phyloP scores from a whole-genome alignment of 2,797 vertebrate genomes.

The Odontamblyopus rebecca region DNA sequence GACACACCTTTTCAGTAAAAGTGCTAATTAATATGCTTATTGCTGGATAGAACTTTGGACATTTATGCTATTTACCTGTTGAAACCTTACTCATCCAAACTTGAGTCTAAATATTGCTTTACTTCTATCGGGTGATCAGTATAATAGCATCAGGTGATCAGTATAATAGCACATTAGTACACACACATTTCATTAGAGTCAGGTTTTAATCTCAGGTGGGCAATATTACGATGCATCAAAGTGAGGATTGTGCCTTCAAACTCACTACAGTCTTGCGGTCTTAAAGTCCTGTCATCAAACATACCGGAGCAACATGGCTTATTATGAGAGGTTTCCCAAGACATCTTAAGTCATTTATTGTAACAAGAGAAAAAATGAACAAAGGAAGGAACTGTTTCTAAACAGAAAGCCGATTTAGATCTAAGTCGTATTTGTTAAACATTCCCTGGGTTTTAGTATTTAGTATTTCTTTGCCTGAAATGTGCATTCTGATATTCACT shows the following conservation, averaged over 20 bases:
- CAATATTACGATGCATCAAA: background rate
- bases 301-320: no score
- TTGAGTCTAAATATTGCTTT: background rate
- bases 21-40: no score
- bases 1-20: no score
- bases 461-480: constrained; percentile 37
- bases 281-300: background rate
- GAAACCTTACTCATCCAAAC: background rate
- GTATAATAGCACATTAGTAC: background rate
- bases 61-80: background rate
- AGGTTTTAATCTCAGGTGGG: background rate
- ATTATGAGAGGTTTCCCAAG: background rate
- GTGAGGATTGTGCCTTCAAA: no score
- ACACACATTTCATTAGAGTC: background rate
- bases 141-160: background rate
- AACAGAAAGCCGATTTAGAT: constrained; percentile 18
- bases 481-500: background rate
- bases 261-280: no score
- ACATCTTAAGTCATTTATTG: constrained; percentile 21
- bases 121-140: background rate
- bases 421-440: constrained; percentile 20
- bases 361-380: constrained; percentile 19
- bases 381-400: constrained; percentile 37
- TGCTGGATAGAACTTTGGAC: no score
- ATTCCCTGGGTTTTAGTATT: constrained; percentile 57